Percentiles rank a stretch among this genome's conserved stretches.
These are phyloP conservation scores for Argynnis bischoffii DNA, from an alignment of 2,888 invertebrate species.

Conservation along the genomic window DNA sequence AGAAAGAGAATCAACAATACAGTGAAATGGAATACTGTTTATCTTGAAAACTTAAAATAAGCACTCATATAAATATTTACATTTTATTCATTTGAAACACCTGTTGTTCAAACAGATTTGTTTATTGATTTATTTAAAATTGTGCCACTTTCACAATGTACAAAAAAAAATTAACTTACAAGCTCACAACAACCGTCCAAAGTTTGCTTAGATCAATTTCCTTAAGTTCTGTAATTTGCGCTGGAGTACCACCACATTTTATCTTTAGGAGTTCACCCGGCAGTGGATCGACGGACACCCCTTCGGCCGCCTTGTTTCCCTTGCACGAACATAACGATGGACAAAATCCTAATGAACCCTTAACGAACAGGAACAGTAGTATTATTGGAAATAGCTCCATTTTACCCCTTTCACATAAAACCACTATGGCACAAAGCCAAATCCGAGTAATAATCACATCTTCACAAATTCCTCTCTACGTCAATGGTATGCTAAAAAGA, in stretches of 20 bases:
- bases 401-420: constrained; percentile 62
- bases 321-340: constrained; percentile 81
- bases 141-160: background rate
- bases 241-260: constrained; percentile 83
- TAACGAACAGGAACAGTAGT: constrained; percentile 54
- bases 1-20: too few relatives aligned
- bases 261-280: constrained; percentile 83
- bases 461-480: constrained; percentile 65
- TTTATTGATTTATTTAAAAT: constrained; percentile 22
- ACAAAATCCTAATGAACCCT: constrained; percentile 59
- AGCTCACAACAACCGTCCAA: constrained; percentile 83
- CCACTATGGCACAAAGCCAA: constrained; percentile 78
- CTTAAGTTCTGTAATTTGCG: constrained; percentile 82
- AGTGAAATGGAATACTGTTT: background rate
- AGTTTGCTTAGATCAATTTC: constrained; percentile 84
- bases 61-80: constrained; percentile 13
- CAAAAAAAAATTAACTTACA: constrained; percentile 81
- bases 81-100: constrained; percentile 14
- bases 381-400: constrained; percentile 64
- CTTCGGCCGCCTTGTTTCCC: constrained; percentile 81
- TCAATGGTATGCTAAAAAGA: constrained; percentile 51
- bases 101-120: constrained; percentile 25
- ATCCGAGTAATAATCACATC: constrained; percentile 74
- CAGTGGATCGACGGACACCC: constrained; percentile 74
- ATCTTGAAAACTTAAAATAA: constrained; percentile 2